Conservation (phyloP, 2,113 vertebrate species). For the Myiagra hebetior region DNA sequence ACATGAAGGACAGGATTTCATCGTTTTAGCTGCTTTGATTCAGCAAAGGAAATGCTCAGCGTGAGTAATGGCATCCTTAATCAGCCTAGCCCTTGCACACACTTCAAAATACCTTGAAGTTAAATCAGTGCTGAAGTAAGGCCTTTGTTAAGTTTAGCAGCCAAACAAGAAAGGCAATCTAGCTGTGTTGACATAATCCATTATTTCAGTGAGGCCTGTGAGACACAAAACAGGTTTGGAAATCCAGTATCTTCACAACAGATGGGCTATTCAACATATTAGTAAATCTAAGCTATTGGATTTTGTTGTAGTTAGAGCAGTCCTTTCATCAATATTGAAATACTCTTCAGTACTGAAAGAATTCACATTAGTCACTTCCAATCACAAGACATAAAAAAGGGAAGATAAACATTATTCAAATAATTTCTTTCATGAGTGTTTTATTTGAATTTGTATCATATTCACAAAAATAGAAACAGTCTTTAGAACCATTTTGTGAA, state of each 20-base stretch:
- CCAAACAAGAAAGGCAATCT: conserved; percentile 5
- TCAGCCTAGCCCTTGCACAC: neutral
- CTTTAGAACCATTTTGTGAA: conserved; percentile 60
- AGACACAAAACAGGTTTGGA: neutral
- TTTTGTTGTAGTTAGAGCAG: neutral
- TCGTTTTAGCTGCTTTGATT: neutral
- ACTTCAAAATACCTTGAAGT: conserved; percentile 23
- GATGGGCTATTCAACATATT: neutral
- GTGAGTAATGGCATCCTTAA: conserved; percentile 20
- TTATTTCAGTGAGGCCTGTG: neutral
- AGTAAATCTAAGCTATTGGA: neutral
- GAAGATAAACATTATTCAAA: conserved; percentile 1
- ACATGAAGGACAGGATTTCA: neutral
- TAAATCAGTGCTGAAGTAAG: conserved; percentile 43
- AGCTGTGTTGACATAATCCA: neutral
- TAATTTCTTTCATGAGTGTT: conserved; percentile 24
- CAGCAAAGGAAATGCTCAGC: neutral
- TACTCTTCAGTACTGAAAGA: neutral
- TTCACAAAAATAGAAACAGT: conserved; percentile 53
- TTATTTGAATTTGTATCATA: conserved; percentile 69
- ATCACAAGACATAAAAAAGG: neutral
- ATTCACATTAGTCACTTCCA: neutral
- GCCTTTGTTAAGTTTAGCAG: neutral
- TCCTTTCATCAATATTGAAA: neutral
- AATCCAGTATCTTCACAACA: neutral